Evolutionary conservation across 2,888 invertebrate genomes (phyloP), one percentile per base, ranked within the genome.

Genomic region (Erynnis tages): DNA sequence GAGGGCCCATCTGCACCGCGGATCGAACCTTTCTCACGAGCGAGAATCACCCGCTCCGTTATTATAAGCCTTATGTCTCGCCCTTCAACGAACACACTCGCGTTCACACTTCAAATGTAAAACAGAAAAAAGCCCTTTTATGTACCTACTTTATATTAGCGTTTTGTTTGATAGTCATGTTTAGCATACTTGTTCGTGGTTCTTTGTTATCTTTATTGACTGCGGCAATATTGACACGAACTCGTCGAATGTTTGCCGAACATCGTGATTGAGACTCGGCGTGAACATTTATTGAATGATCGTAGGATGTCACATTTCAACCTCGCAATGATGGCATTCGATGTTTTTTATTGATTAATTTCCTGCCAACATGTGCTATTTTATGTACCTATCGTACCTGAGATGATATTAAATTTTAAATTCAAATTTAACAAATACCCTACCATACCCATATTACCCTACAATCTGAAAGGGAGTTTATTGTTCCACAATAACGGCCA

Each of bases 141-240:
- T 63, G 62, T 60, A 59, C n/a, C n/a, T n/a, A n/a, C 59, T 60
- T 61, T 58, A 55, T 54, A 53, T 59, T 50, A 73, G 71, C 78
- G 74, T 76, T 80, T 76, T 86, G 72, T 84, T 85, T 80, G 78
- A 73, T 69, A 66, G 68, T 63, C 60, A 66, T 82, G 74, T 84
- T 86, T 84, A 81, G 79, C 83, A 80, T 72, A 73, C 72, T 73
- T 79, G 78, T 79, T 73, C 76, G 69, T 72, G 72, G 73, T 76
- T 79, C 79, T 85, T 82, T 83, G 84, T 84, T 87, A 86, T 85
- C 86, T 65, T 32, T 82, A 73, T 89, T 79, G 66, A 69, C 76
- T 75, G 55, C 48, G 59, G 62, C 67, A 88, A 87, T 82, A 83
- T 87, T 87, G 73, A 80, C 75, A 60, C 57, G 57, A 63, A 62